These are phyloP conservation scores for Coreoperca whiteheadi DNA, from an alignment of 2,113 vertebrate species.

Conservation along the genomic window DNA sequence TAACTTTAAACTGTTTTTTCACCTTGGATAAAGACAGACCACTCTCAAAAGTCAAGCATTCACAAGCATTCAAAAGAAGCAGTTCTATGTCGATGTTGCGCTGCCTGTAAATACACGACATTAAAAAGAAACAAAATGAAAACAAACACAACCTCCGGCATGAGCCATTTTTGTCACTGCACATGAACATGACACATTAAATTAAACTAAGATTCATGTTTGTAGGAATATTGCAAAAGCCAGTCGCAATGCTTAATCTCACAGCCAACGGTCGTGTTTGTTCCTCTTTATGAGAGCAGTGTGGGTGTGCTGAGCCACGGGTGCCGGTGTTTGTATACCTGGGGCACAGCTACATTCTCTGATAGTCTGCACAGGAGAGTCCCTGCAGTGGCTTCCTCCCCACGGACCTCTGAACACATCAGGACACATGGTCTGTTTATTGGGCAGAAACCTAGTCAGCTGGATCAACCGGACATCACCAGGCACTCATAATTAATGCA, in stretches of 20 bases:
- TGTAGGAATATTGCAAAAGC: neutral
- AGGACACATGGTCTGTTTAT: conserved; percentile 95
- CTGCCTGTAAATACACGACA: neutral
- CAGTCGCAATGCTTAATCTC: neutral
- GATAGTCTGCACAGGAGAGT: conserved; percentile 94
- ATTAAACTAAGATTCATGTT: conserved; percentile 10
- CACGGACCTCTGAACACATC: conserved; percentile 94
- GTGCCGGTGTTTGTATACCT: conserved; percentile 83
- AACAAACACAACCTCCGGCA: neutral
- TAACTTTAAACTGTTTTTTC: neutral
- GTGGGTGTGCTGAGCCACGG: neutral
- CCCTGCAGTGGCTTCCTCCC: conserved; percentile 94
- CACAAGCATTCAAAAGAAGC: neutral
- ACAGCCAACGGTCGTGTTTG: neutral
- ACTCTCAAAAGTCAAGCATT: neutral
- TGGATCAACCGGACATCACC: conserved; percentile 25
- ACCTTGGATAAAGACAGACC: neutral
- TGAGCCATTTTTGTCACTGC: neutral
- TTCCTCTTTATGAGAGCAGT: conserved; percentile 9
- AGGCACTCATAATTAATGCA: conserved; percentile 26
- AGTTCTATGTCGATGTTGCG: neutral
- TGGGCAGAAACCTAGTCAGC: conserved; percentile 55
- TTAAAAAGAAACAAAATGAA: neutral
- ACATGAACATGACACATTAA: neutral
- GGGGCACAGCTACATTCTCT: conserved; percentile 90